Percentiles rank a stretch among this genome's conserved stretches.
Evolutionary conservation across 2,888 invertebrate genomes (phyloP).

Genomic region (Tenodera sinensis): DNA sequence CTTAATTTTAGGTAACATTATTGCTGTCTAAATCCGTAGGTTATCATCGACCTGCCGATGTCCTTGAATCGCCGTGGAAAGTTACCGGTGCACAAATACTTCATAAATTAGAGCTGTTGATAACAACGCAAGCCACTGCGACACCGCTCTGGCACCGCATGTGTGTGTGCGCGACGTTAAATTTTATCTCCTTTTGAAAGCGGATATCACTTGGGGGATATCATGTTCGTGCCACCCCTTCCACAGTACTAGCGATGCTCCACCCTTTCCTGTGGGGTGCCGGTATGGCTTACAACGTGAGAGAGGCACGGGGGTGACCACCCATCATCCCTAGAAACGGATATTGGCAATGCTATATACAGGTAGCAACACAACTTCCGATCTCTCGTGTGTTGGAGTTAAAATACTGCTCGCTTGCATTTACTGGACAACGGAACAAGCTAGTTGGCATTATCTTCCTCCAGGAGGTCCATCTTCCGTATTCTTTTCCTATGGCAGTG

Average conservation of each 20-base stretch:
- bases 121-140: background rate
- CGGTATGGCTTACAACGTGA: slow-evolving; percentile 6
- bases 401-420: background rate
- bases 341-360: slow-evolving; percentile 16
- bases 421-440: background rate
- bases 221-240: slow-evolving; percentile 14
- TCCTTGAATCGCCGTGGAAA: no score
- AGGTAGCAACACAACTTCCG: background rate
- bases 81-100: no score
- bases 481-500: no score
- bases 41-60: no score
- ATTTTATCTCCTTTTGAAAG: slow-evolving; percentile 15
- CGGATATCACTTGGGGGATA: slow-evolving; percentile 16
- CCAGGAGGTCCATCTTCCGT: background rate
- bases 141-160: background rate
- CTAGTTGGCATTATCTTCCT: background rate
- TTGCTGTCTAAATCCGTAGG: no score
- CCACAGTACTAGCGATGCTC: background rate
- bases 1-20: no score
- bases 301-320: background rate
- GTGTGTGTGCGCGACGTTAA: background rate
- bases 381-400: background rate
- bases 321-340: slow-evolving; percentile 5
- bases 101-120: background rate
- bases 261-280: slow-evolving; percentile 14